Evolutionary conservation across 2,888 invertebrate species (phyloP).

Genomic region (Pseudococcus viburni): DNA sequence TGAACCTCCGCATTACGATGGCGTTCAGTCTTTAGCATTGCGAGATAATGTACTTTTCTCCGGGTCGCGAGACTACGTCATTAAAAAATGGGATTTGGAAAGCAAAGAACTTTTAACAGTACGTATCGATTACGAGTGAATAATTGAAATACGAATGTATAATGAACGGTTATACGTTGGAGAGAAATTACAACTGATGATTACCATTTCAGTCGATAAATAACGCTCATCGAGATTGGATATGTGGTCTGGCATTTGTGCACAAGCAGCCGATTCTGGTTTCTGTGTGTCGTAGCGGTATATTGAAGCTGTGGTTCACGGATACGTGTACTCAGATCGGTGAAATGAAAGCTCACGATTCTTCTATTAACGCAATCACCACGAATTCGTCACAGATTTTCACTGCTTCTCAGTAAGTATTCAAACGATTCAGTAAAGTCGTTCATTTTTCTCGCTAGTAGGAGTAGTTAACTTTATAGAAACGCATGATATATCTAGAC

Average conservation of each 20-base stretch:
- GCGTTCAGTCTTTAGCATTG: conserved; percentile 85
- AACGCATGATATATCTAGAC: too few relatives aligned
- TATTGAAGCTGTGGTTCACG: conserved; percentile 83
- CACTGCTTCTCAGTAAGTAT: conserved; percentile 86
- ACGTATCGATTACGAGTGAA: conserved; percentile 68
- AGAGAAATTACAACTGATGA: too few relatives aligned
- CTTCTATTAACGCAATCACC: conserved; percentile 80
- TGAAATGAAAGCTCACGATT: conserved; percentile 79
- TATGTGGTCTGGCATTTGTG: conserved; percentile 79
- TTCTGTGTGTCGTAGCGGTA: conserved; percentile 84
- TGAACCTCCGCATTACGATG: conserved; percentile 91
- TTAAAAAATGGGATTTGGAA: conserved; percentile 86
- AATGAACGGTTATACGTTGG: neutral
- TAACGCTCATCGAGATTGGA: conserved; percentile 91
- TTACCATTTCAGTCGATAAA: conserved; percentile 77
- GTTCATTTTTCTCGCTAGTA: too few relatives aligned
- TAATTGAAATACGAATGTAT: neutral
- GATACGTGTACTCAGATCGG: conserved; percentile 78
- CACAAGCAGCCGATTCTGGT: conserved; percentile 76
- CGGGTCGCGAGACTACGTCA: conserved; percentile 87
- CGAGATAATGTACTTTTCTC: conserved; percentile 81
- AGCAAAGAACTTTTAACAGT: conserved; percentile 76
- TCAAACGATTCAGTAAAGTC: too few relatives aligned
- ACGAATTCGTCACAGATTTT: conserved; percentile 80
- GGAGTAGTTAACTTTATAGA: too few relatives aligned